Base-by-base conservation (phyloP, 2,888 invertebrate species). In the Tridacna crocea region DNA sequence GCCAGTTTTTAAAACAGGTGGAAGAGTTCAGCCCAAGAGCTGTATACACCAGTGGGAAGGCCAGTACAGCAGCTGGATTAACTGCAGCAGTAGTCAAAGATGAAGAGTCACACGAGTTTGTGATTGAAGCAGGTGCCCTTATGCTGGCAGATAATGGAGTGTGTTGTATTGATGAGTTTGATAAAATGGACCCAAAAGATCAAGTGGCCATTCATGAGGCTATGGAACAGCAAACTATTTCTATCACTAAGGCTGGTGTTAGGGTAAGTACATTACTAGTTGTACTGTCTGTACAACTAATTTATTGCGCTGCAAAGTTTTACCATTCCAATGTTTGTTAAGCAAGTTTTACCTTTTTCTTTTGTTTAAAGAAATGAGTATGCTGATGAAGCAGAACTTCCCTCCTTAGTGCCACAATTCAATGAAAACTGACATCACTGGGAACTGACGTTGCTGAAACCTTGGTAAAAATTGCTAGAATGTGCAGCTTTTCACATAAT, bases 151-250 rank as follows among this genome's bases (percentile, higher is more conserved):
- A 99, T 95, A 99, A 99, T 93, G 95, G 99, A 10, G 97, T 99
- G 70, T 99, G 99, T 92, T 99, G 99, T 94, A 99, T 99, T 90
- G 99, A 99, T 93, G 99, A 99, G 95, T 99, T 99, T 95, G 99
- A 99, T 95, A 99, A 99, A 95, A 99, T 99, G 99, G 99, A 99
- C 94, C 96, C 96, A 0, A 96, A 96, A 72, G 99, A 99, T 96
- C 99, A 99, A 95, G 99, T 99, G 11, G 99, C 99, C 68, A 99
- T 99, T 89, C 99, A 99, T 95, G 99, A 99, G 95, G 99, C 99
- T 6, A 99, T 99, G 99, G 99, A 99, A 95, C 99, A 99, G 93
- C 99, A 99, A 95, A 99, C 99, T 0, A 99, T 99, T 90, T 99
- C 99, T 0, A 96, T 99, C 80, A 99, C 99, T 0, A 99, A 99